Percentiles rank a stretch among this genome's conserved stretches.
Conservation (phyloP, 2,113 vertebrate species). For the Halcyon malimbica region DNA sequence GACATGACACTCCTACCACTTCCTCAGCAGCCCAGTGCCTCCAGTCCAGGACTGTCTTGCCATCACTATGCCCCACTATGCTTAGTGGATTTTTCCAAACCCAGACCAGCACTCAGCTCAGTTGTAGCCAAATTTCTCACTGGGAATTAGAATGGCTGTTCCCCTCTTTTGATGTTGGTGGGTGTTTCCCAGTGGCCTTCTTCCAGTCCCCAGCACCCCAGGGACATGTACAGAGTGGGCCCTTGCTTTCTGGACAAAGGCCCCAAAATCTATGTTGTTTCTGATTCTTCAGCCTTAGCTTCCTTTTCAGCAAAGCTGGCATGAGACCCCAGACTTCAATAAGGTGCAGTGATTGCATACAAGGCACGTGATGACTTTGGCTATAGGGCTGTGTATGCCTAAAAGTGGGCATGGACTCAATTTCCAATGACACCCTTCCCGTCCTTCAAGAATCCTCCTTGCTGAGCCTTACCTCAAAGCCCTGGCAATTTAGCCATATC, state of each 20-base stretch:
- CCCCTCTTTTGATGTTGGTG: not conserved
- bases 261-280: not conserved
- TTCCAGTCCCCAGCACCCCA: not conserved
- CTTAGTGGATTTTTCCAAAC: not conserved
- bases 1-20: fast-evolving
- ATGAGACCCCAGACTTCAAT: not conserved
- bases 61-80: not conserved
- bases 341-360: not conserved
- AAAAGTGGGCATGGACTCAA: not conserved
- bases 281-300: not conserved
- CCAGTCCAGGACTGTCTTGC: not conserved
- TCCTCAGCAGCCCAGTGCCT: not conserved
- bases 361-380: not conserved
- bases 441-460: not conserved
- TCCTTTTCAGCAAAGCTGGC: not conserved
- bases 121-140: not conserved
- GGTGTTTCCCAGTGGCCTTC: not conserved
- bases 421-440: not conserved
- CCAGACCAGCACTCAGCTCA: not conserved
- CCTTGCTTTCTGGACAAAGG: not conserved
- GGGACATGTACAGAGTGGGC: not conserved
- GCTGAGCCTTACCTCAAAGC: not conserved
- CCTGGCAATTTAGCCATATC: not conserved
- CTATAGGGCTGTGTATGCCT: not conserved
- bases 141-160: not conserved